phyloP scores from a whole-genome alignment of 2,888 invertebrate species.

The Drosophila crucigera region DNA sequence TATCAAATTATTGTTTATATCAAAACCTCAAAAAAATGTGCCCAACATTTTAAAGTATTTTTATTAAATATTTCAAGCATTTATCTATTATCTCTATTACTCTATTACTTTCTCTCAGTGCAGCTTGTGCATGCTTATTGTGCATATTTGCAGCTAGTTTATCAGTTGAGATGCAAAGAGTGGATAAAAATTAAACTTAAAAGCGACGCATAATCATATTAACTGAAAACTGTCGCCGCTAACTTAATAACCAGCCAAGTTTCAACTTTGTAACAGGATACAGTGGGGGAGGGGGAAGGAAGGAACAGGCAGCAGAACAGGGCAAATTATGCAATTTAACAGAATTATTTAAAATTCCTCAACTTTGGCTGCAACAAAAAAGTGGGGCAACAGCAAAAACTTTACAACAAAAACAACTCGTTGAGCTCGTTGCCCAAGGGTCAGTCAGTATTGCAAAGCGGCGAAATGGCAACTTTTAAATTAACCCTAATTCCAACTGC shows the following conservation, averaged over 20 bases:
- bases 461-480: slow-evolving; percentile 75
- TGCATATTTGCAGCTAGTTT: slow-evolving; percentile 47
- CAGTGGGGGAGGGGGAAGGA: background rate
- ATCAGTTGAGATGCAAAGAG: background rate
- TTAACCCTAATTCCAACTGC: slow-evolving; percentile 77
- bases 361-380: slow-evolving; percentile 61
- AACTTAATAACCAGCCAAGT: slow-evolving; percentile 73
- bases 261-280: slow-evolving; percentile 42
- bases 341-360: slow-evolving; percentile 76
- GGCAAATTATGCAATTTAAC: slow-evolving; percentile 78
- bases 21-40: background rate
- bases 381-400: slow-evolving; percentile 52
- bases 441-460: slow-evolving; percentile 69
- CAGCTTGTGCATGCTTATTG: slow-evolving; percentile 46
- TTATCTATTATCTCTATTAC: background rate
- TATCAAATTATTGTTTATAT: background rate
- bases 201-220: slow-evolving; percentile 73
- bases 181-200: slow-evolving; percentile 28
- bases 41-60: no score
- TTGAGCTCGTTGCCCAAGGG: slow-evolving; percentile 54
- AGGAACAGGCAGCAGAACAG: slow-evolving; percentile 42
- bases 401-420: slow-evolving; percentile 57
- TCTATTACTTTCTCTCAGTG: background rate
- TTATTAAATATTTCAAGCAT: background rate
- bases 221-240: slow-evolving; percentile 68